A percentile compares a stretch with the other conserved stretches of the same genome.
phyloP scores from a whole-genome alignment of 2,888 invertebrate species.

The Danaus chrysippus region DNA sequence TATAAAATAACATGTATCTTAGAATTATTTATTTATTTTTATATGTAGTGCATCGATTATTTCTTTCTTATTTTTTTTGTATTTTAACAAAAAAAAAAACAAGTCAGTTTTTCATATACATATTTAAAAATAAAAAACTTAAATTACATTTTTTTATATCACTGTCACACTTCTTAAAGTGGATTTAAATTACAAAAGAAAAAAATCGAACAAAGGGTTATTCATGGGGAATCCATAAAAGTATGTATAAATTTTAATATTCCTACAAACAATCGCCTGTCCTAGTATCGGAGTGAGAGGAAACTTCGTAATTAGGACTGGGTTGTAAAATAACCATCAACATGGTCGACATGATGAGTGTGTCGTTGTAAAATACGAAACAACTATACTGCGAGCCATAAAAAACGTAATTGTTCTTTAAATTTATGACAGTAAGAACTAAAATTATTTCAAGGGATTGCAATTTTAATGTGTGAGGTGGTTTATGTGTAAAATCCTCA shows the following conservation, averaged over 20 bases:
- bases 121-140: no score
- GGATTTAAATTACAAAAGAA: conserved; percentile 24
- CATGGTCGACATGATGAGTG: conserved; percentile 57
- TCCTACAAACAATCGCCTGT: conserved; percentile 59
- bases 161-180: no score
- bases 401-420: conserved; percentile 24
- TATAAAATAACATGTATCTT: no score
- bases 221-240: conserved; percentile 55
- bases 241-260: conserved; percentile 60
- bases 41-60: no score
- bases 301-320: conserved; percentile 72
- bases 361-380: conserved; percentile 52
- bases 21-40: no score
- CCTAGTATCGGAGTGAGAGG: conserved; percentile 62
- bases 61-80: no score
- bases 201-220: conserved; percentile 57
- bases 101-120: no score
- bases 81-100: no score
- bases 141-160: no score
- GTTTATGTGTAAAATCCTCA: conserved; percentile 47
- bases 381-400: conserved; percentile 29
- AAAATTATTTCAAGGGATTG: conserved; percentile 25
- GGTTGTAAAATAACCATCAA: conserved; percentile 76
- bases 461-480: conserved; percentile 27
- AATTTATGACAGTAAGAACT: conserved; percentile 29